These are phyloP conservation scores for Lethenteron reissneri DNA, from an alignment of 2,113 vertebrate species.

Conservation along the genomic window DNA sequence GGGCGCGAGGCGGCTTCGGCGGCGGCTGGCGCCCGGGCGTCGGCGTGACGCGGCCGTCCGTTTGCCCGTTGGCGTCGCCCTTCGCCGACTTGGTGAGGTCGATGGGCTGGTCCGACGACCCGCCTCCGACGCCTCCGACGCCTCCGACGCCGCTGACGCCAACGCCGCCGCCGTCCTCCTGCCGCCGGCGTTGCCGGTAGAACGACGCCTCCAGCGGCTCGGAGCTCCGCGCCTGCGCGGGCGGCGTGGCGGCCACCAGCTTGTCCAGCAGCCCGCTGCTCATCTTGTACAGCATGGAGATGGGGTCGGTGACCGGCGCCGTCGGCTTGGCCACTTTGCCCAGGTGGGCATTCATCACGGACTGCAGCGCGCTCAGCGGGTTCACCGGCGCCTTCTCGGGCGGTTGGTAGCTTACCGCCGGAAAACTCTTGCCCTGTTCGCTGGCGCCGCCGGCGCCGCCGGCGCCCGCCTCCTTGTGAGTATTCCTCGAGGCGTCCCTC, in stretches of 20 bases:
- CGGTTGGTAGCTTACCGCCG: constrained; percentile 15
- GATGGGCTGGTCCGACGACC: constrained; percentile 51
- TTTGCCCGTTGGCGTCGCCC: not conserved
- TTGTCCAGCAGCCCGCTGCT: constrained; percentile 41
- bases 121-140: constrained; percentile 9
- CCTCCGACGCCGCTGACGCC: no score
- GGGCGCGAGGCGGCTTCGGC: constrained; percentile 80
- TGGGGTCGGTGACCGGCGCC: constrained; percentile 59
- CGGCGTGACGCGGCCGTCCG: no score
- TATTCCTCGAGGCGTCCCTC: no score
- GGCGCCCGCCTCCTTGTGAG: no score
- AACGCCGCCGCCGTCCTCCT: no score
- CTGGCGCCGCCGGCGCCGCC: no score
- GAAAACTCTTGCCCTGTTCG: no score
- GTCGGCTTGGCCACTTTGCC: constrained; percentile 78
- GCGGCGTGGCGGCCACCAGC: constrained; percentile 30
- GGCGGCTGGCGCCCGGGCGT: constrained; percentile 38
- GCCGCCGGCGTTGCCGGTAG: constrained; percentile 17
- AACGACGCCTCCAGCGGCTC: constrained; percentile 42
- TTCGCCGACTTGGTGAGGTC: constrained; percentile 68
- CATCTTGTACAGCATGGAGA: constrained; percentile 63
- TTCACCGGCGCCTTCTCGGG: constrained; percentile 39
- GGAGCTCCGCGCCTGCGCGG: constrained; percentile 26
- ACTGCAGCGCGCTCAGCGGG: constrained; percentile 87
- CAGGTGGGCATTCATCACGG: constrained; percentile 86